Conservation (phyloP, 2,113 vertebrate species). For the Tapirus terrestris region DNA sequence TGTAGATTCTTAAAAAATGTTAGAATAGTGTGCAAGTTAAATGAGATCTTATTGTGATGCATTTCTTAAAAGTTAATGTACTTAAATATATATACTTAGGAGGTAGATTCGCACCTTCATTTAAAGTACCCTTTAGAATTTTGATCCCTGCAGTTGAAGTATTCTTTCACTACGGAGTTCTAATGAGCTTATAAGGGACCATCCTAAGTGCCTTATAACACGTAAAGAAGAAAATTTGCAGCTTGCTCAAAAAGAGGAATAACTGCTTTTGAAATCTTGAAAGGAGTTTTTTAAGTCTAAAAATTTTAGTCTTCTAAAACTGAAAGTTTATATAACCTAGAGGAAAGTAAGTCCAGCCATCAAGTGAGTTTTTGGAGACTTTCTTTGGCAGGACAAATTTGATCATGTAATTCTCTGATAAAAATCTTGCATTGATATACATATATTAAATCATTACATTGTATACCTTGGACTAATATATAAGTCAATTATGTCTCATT, state of each 20-base stretch:
- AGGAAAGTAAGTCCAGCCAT: background rate
- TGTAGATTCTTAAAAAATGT: background rate
- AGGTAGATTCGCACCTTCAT: background rate
- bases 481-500: background rate
- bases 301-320: background rate
- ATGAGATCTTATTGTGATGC: background rate
- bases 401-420: background rate
- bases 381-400: background rate
- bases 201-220: background rate
- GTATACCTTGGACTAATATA: background rate
- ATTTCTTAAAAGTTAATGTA: constrained; percentile 25
- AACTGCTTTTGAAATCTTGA: background rate
- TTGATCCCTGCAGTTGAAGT: background rate
- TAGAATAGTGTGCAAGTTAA: background rate
- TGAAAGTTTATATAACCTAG: background rate
- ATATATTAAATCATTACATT: background rate
- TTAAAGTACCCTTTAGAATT: background rate
- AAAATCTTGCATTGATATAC: background rate
- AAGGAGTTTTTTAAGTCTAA: background rate
- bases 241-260: background rate
- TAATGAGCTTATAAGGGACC: background rate
- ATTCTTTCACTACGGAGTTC: background rate
- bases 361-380: background rate
- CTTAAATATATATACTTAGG: background rate
- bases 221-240: background rate